Conservation (phyloP, 1,140 invertebrate species). For the Penaeus indicus region DNA sequence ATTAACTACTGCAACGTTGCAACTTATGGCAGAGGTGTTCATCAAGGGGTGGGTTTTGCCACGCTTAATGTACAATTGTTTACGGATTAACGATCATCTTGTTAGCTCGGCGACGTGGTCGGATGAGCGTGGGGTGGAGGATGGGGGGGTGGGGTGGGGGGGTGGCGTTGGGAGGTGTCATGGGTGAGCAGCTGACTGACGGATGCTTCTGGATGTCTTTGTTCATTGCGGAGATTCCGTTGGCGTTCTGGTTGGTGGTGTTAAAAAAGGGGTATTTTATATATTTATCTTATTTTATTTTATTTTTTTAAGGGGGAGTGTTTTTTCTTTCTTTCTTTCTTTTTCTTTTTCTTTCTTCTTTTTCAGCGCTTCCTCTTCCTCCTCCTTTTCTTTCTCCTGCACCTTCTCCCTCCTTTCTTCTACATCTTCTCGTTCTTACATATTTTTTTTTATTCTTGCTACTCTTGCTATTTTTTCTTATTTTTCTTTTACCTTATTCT, state of each 20-base stretch:
- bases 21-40: slow-evolving; percentile 41
- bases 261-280: no score
- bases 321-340: background rate
- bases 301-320: no score
- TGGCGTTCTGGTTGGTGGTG: no score
- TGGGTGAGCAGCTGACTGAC: no score
- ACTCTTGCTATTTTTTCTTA: background rate
- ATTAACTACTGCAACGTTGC: slow-evolving; percentile 53
- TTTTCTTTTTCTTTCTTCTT: background rate
- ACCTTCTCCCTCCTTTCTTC: background rate
- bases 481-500: background rate
- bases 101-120: background rate
- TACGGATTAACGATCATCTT: slow-evolving; percentile 1
- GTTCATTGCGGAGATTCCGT: no score
- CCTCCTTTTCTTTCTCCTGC: background rate
- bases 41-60: slow-evolving; percentile 31
- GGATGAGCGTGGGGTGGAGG: background rate
- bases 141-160: background rate
- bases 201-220: no score
- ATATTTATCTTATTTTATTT: no score
- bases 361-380: no score
- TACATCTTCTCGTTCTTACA: background rate
- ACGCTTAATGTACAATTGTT: slow-evolving; percentile 7
- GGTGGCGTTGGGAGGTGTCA: background rate
- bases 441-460: background rate